Evolutionary conservation across 2,113 vertebrate species (phyloP), one percentile per base, ranked within the genome.

Genomic region (Gadus chalcogrammus): DNA sequence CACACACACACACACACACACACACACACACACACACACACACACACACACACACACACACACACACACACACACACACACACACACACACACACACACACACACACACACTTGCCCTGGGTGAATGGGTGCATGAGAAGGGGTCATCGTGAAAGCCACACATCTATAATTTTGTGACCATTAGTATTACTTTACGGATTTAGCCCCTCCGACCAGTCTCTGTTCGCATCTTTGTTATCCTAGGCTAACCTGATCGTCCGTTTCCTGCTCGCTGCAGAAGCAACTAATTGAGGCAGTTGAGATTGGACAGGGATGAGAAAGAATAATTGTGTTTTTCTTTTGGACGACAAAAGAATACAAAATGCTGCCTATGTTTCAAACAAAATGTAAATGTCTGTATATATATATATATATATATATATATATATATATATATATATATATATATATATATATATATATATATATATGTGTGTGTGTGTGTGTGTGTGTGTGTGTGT

Each of bases 131-230:
- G 4, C 4, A 35, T 35, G 42, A 48, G 6, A 48, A 48, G 42
- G 42, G 42, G 42, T 48, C 42, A 48, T 35, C 31, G 31, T 48
- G 42, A 16, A 58, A 58, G 55, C 38, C 76, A 69, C 69, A 74
- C 63, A 18, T 67, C 55, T 60, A 35, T 28, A 61, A 78, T 64
- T 65, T 61, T 31, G 16, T 38, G 11, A 59, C 72, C 71, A 77
- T 71, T 70, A 80, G 77, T 78, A 65, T 65, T 42, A 64, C 64
- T 35, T 64, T 35, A 16, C 17, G 42, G 8, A 13, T 17, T 68
- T 13, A 55, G 31, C 28, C 3, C 1, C 11, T 13, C 48, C 6
- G 24, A 48, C 62, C 52, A 48, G 71, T 69, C 60, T 48, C 9
- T 9, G 12, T 48, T 48, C 11, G 12, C 9, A 13, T 48, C 31